These are phyloP conservation scores for Melanotaenia trifasciata DNA, from an alignment of 2,797 vertebrate genomes.

Conservation along the genomic window DNA sequence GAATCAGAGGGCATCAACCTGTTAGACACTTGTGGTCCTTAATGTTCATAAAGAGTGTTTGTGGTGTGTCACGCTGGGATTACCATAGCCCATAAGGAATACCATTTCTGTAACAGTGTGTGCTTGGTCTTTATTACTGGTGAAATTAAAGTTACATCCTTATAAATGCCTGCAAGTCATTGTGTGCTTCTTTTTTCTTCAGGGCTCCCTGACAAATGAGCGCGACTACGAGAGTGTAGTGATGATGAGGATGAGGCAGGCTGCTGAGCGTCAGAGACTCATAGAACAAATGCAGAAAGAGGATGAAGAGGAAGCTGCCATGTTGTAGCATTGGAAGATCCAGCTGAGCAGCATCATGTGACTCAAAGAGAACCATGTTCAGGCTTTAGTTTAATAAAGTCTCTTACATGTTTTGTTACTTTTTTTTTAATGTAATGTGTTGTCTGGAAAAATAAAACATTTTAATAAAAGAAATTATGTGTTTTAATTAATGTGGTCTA, in stretches of 20 bases:
- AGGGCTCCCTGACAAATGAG: constrained; percentile 87
- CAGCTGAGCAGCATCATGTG: constrained; percentile 32
- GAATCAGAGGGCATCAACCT: too few species aligned
- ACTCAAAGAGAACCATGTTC: constrained; percentile 9
- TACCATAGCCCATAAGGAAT: not conserved
- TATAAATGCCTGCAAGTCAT: not conserved
- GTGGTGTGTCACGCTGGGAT: not conserved
- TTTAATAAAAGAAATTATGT: constrained; percentile 9
- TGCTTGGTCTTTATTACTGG: not conserved
- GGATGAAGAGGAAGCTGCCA: constrained; percentile 81
- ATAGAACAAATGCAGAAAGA: constrained; percentile 90
- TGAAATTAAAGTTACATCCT: not conserved
- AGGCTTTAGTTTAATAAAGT: constrained; percentile 63
- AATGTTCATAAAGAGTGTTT: too few species aligned
- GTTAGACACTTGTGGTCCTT: too few species aligned
- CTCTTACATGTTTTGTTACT: constrained; percentile 33
- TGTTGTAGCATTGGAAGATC: constrained; percentile 52
- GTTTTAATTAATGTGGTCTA: constrained; percentile 3
- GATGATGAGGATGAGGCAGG: constrained; percentile 97
- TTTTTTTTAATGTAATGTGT: constrained; percentile 38
- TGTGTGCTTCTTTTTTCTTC: constrained; percentile 22
- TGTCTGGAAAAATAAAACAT: constrained; percentile 52
- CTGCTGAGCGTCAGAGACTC: constrained; percentile 92
- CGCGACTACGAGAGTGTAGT: constrained; percentile 95
- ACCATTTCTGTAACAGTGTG: not conserved